phyloP scores from a whole-genome alignment of 2,888 invertebrate species.

The Diarsia brunnea region DNA sequence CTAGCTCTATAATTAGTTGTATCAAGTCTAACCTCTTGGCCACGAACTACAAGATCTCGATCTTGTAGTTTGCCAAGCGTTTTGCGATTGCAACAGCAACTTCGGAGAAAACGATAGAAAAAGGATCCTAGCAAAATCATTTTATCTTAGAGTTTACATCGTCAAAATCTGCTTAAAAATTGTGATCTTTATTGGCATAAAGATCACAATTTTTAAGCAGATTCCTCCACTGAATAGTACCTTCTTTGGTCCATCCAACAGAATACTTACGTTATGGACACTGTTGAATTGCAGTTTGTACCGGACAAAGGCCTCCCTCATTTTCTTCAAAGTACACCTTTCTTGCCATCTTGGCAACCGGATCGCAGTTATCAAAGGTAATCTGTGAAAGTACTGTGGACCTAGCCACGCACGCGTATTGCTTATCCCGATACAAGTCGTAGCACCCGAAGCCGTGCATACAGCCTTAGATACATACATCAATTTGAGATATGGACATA shows the following conservation, averaged over 20 bases:
- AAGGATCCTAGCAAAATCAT: not conserved
- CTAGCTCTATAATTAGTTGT: slow-evolving; percentile 17
- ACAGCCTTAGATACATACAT: slow-evolving; percentile 11
- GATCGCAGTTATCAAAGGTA: not conserved
- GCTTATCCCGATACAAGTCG: not conserved
- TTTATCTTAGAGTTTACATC: not conserved
- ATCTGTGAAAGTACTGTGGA: not conserved
- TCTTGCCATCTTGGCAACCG: not conserved
- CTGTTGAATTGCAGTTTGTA: not conserved
- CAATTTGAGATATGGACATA: slow-evolving; percentile 41
- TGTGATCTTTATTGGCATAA: no score
- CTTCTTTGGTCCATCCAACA: not conserved
- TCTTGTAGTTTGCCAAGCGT: no score
- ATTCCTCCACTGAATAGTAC: not conserved
- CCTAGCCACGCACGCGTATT: not conserved
- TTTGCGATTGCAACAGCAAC: not conserved
- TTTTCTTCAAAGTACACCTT: not conserved
- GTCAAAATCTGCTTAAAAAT: not conserved
- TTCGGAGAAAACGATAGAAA: not conserved
- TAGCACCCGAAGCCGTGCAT: not conserved
- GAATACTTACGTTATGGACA: not conserved
- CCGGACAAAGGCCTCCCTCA: not conserved
- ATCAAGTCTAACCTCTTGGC: slow-evolving; percentile 18
- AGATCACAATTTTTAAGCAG: no score
- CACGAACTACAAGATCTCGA: not conserved